Conservation (phyloP, 92 coral and sea anemone species). For the Diadumene lineata region DNA sequence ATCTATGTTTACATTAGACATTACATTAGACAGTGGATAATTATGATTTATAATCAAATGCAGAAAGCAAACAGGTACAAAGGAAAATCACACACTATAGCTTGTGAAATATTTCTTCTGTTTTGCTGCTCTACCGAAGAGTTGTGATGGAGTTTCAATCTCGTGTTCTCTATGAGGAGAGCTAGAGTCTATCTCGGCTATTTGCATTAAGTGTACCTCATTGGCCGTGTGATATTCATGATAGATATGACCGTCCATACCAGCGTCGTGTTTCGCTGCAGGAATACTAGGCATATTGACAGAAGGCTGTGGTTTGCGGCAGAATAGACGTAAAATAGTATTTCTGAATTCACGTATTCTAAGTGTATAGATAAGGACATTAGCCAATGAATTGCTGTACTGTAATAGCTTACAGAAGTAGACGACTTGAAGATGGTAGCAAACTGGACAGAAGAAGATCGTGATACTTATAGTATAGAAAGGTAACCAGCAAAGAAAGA, state of each 20-base stretch:
- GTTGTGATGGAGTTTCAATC: constrained; percentile 14
- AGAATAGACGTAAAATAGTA: constrained; percentile 55
- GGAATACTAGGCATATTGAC: constrained; percentile 17
- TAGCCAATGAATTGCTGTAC: constrained; percentile 76
- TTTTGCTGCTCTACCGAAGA: not conserved
- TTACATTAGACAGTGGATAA: no score
- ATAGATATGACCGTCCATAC: constrained; percentile 15
- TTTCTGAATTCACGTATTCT: constrained; percentile 75
- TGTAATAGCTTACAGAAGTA: constrained; percentile 76
- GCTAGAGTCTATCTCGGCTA: constrained; percentile 29
- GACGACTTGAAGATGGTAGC: constrained; percentile 52
- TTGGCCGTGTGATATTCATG: constrained; percentile 30
- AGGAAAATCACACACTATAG: not conserved
- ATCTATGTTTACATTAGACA: no score
- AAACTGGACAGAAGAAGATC: constrained; percentile 50
- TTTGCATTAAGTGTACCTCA: constrained; percentile 36
- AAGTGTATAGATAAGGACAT: constrained; percentile 77
- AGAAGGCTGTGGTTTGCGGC: constrained; percentile 21
- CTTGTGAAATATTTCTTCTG: constrained; percentile 1
- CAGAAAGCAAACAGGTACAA: not conserved
- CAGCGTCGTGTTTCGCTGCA: constrained; percentile 28
- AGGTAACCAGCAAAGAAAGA: constrained; percentile 77
- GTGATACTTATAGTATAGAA: constrained; percentile 73
- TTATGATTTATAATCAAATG: no score
- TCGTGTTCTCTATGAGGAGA: constrained; percentile 23